Evolutionary conservation across 2,797 vertebrate genomes (phyloP).

Genomic region (Pantherophis alleghaniensis): DNA sequence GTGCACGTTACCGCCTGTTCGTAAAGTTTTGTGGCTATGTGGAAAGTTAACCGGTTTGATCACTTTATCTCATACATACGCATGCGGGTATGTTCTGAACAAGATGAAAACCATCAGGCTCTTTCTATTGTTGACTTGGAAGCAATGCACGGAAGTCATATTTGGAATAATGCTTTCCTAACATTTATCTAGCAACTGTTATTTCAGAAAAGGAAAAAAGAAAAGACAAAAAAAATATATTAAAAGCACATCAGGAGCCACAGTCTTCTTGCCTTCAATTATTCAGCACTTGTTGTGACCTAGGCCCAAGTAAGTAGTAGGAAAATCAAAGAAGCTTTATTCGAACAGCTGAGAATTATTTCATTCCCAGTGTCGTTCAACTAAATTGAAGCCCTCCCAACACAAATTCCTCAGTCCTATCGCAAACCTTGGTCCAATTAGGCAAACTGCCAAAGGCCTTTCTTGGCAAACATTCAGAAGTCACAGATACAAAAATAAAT

Average conservation of each 20-base stretch:
- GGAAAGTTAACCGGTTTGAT: conserved; percentile 1
- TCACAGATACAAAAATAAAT: too few relatives aligned
- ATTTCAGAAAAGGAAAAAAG: not conserved
- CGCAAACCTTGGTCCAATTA: too few relatives aligned
- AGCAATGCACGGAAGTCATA: not conserved
- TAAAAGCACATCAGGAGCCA: not conserved
- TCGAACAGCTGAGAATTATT: too few relatives aligned
- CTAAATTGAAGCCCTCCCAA: too few relatives aligned
- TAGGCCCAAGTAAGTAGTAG: too few relatives aligned
- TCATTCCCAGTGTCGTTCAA: too few relatives aligned
- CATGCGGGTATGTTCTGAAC: not conserved
- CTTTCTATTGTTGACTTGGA: not conserved
- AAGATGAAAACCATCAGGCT: not conserved
- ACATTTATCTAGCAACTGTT: conserved; percentile 6
- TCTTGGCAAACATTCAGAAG: too few relatives aligned
- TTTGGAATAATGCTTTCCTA: not conserved
- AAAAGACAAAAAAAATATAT: not conserved
- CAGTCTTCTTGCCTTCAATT: rapidly evolving
- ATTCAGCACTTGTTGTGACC: not conserved
- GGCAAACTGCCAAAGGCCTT: too few relatives aligned
- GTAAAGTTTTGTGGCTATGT: not conserved
- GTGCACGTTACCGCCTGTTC: not conserved
- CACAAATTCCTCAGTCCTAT: too few relatives aligned
- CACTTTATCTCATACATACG: not conserved
- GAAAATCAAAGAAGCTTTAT: too few relatives aligned